phyloP scores from a whole-genome alignment of 2,888 invertebrate species.

The Macrosoma leucophasiata region DNA sequence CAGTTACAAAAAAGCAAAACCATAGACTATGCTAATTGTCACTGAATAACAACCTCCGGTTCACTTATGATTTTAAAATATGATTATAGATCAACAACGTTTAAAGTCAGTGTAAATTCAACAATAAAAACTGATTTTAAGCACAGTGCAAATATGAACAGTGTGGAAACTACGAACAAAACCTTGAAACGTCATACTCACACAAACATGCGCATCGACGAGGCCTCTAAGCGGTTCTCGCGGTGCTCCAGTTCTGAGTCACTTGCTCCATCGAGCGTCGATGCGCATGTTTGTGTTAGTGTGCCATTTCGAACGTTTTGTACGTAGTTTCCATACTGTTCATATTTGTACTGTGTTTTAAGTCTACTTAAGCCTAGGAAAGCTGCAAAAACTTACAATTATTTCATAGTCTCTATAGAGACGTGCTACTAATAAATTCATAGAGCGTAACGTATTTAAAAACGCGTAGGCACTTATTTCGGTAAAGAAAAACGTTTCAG shows the following conservation, averaged over 20 bases:
- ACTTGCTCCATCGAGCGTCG: too few species aligned
- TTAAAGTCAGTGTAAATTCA: slow-evolving; percentile 54
- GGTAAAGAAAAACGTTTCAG: slow-evolving; percentile 37
- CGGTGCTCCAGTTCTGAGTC: too few species aligned
- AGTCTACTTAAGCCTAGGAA: slow-evolving; percentile 25
- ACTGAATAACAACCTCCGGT: slow-evolving; percentile 40
- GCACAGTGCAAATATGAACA: slow-evolving; percentile 18
- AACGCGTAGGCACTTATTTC: slow-evolving; percentile 39
- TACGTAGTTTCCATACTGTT: too few species aligned
- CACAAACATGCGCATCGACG: too few species aligned
- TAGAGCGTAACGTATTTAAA: slow-evolving; percentile 11
- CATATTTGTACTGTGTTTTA: too few species aligned
- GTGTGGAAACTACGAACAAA: too few species aligned
- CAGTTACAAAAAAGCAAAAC: slow-evolving; percentile 25
- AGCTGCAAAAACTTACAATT: slow-evolving; percentile 30
- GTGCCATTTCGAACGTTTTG: too few species aligned
- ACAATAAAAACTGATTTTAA: slow-evolving; percentile 37
- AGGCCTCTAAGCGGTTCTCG: too few species aligned
- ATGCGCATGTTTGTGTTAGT: too few species aligned
- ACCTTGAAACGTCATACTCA: too few species aligned
- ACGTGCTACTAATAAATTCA: slow-evolving; percentile 15
- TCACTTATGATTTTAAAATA: slow-evolving; percentile 33
- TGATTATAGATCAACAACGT: slow-evolving; percentile 54
- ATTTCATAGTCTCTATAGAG: slow-evolving; percentile 17
- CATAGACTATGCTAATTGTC: slow-evolving; percentile 30